Conservation (phyloP, 1,140 invertebrate genomes). For the Sarcophaga peregrina region DNA sequence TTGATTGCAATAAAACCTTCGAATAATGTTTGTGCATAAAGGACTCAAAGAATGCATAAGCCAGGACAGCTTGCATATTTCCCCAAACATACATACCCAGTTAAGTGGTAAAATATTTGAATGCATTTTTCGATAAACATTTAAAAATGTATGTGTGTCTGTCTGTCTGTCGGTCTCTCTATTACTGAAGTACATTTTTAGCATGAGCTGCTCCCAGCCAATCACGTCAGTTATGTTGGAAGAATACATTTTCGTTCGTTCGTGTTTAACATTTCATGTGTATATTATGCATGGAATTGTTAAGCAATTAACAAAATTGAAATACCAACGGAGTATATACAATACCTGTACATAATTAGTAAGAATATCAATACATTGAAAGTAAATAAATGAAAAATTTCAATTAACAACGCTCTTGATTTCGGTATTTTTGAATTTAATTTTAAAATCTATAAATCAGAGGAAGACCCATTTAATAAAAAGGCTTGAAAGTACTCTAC, state of each 20-base stretch:
- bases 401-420: too few relatives aligned
- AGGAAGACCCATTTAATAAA: too few relatives aligned
- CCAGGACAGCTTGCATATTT: not conserved
- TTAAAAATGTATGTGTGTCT: not conserved
- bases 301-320: slow-evolving; percentile 10
- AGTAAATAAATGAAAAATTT: not conserved
- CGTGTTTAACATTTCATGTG: too few relatives aligned
- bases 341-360: not conserved
- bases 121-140: slow-evolving; percentile 1
- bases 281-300: not conserved
- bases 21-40: not conserved
- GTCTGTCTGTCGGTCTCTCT: not conserved
- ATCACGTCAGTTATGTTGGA: too few relatives aligned
- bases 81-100: not conserved
- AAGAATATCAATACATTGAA: not conserved
- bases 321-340: not conserved
- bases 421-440: too few relatives aligned
- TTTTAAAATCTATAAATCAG: too few relatives aligned
- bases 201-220: too few relatives aligned
- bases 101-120: not conserved
- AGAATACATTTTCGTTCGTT: too few relatives aligned
- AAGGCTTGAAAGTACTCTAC: too few relatives aligned
- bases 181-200: too few relatives aligned
- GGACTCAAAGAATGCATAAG: not conserved
- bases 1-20: not conserved